phyloP scores from a whole-genome alignment of 2,888 invertebrate genomes.

The Drosophila mulleri region DNA sequence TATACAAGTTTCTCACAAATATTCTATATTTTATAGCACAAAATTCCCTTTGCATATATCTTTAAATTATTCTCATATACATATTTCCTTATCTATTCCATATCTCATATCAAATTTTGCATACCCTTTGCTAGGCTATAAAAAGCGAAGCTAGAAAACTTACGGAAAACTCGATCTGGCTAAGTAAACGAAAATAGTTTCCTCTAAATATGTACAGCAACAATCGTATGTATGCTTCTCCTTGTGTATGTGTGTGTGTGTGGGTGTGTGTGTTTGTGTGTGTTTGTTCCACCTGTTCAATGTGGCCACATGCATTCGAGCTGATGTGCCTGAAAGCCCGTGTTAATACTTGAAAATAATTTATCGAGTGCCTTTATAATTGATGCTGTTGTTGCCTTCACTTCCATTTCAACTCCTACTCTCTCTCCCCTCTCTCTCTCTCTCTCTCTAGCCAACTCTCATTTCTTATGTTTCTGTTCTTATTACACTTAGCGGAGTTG shows the following conservation, averaged over 20 bases:
- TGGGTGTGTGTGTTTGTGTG: background rate
- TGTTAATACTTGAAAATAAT: conserved; percentile 72
- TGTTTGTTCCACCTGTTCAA: conserved; percentile 16
- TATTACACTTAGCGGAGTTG: background rate
- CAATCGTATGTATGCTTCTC: background rate
- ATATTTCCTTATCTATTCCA: background rate
- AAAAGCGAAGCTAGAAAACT: conserved; percentile 32
- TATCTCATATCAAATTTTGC: background rate
- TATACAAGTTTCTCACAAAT: no score
- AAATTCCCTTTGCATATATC: no score
- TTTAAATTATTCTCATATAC: background rate
- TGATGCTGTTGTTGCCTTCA: conserved; percentile 56
- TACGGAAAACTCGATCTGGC: conserved; percentile 28
- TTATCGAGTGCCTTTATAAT: conserved; percentile 78
- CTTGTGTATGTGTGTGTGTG: background rate
- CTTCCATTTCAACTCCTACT: background rate
- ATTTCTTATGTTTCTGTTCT: conserved; percentile 1
- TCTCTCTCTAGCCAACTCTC: background rate
- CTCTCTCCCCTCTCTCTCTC: background rate
- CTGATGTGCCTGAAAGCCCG: conserved; percentile 71
- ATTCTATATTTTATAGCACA: no score
- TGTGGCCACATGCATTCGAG: conserved; percentile 16
- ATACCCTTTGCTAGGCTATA: background rate
- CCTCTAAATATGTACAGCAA: conserved; percentile 46
- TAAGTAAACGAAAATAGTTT: conserved; percentile 68